These are phyloP conservation scores for Eilema depressum DNA, from an alignment of 2,888 invertebrate genomes.

Conservation along the genomic window DNA sequence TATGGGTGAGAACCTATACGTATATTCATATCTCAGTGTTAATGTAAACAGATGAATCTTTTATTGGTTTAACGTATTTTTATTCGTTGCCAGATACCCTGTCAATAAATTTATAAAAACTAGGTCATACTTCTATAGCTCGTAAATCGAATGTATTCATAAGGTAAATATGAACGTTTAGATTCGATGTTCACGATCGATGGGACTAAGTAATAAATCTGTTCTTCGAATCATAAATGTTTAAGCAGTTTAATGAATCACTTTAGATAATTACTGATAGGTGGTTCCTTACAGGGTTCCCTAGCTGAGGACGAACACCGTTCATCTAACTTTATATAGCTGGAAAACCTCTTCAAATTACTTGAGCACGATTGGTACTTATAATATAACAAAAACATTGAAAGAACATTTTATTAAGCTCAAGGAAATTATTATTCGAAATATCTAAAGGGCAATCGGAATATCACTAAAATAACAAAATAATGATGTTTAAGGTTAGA, in stretches of 20 bases:
- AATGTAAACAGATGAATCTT: background rate
- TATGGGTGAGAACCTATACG: too few relatives aligned
- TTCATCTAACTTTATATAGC: too few relatives aligned
- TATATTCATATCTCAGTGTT: background rate
- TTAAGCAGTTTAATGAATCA: background rate
- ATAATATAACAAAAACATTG: too few relatives aligned
- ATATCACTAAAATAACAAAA: background rate
- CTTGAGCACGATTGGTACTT: too few relatives aligned
- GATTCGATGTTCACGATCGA: background rate
- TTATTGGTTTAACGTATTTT: background rate
- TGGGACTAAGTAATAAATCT: background rate
- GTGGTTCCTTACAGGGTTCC: too few relatives aligned
- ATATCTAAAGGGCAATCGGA: too few relatives aligned
- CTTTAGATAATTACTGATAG: background rate
- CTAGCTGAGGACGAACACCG: too few relatives aligned
- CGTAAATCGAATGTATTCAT: constrained; percentile 1
- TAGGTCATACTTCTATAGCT: constrained; percentile 6
- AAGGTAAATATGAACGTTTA: background rate
- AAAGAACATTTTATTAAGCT: too few relatives aligned
- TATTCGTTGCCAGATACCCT: constrained; percentile 2
- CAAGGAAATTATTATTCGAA: too few relatives aligned
- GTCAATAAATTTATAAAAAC: background rate
- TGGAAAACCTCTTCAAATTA: too few relatives aligned
- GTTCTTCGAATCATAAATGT: background rate
- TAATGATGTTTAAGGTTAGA: too few relatives aligned